These are phyloP conservation scores for Pachymerium ferrugineum DNA, from an alignment of 2,888 invertebrate species.

Conservation along the genomic window DNA sequence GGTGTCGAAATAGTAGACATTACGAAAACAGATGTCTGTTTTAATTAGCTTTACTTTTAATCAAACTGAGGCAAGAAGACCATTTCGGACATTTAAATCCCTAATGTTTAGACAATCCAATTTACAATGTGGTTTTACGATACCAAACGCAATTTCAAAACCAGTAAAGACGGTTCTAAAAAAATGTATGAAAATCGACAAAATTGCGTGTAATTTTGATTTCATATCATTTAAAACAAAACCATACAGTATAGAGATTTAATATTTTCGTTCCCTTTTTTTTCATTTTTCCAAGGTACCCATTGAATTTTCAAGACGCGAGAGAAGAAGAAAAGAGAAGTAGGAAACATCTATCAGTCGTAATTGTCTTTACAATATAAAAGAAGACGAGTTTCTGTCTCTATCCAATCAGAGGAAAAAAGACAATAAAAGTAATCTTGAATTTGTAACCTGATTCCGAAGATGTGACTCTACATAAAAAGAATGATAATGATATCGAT, in stretches of 20 bases:
- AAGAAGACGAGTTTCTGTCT: background rate
- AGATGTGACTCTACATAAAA: conserved; percentile 23
- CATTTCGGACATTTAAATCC: too few relatives aligned
- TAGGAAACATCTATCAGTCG: background rate
- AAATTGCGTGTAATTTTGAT: background rate
- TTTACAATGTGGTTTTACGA: conserved; percentile 15
- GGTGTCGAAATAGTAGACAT: too few relatives aligned
- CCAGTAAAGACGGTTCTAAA: background rate
- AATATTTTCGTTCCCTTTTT: background rate
- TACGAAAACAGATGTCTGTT: too few relatives aligned
- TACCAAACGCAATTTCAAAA: background rate
- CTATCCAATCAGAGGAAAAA: background rate
- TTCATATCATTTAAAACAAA: background rate
- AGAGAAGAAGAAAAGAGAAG: background rate
- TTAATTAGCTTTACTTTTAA: too few relatives aligned
- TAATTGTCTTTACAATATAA: background rate
- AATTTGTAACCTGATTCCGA: conserved; percentile 27
- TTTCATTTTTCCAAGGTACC: too few relatives aligned
- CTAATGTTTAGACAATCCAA: too few relatives aligned
- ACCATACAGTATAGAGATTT: background rate
- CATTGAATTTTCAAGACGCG: too few relatives aligned
- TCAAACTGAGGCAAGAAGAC: too few relatives aligned
- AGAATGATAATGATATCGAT: conserved; percentile 27
- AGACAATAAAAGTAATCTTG: conserved; percentile 22
- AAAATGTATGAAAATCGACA: background rate